A percentile compares a stretch with the other conserved stretches of the same genome.
These are phyloP conservation scores for Grallaria varia DNA, from an alignment of 2,113 vertebrate genomes.

Conservation along the genomic window DNA sequence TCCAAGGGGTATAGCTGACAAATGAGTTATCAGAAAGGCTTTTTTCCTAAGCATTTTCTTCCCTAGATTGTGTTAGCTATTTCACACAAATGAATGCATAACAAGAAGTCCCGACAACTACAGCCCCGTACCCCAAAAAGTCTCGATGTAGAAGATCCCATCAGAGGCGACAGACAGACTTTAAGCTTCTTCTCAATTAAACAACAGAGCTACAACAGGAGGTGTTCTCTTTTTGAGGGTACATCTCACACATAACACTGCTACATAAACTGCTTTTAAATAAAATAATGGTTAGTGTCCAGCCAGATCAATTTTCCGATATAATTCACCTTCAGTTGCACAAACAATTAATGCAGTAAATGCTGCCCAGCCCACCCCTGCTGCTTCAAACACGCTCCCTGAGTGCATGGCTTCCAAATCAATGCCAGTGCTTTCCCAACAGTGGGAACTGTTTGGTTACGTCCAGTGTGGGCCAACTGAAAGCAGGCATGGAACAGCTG, in stretches of 20 bases:
- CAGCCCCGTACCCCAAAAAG: not conserved
- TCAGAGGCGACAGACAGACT: not conserved
- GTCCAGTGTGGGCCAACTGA: not conserved
- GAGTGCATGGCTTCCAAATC: not conserved
- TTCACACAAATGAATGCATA: fast-evolving
- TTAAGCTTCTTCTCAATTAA: not conserved
- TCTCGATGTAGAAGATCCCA: not conserved
- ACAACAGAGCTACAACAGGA: not conserved
- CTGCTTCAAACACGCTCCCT: not conserved
- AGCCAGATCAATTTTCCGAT: not conserved
- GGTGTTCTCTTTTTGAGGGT: not conserved
- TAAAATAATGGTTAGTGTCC: not conserved
- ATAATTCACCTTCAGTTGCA: not conserved
- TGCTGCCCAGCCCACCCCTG: not conserved
- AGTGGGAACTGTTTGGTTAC: not conserved
- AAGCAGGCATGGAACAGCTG: not conserved
- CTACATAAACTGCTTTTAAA: not conserved
- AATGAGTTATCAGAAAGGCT: not conserved
- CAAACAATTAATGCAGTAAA: not conserved
- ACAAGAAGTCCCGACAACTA: not conserved
- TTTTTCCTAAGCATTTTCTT: not conserved
- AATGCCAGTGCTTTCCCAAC: not conserved
- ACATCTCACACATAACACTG: not conserved
- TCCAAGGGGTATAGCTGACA: not conserved
- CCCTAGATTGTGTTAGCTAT: not conserved